A percentile compares a stretch with the other conserved stretches of the same genome.
phyloP scores from a whole-genome alignment of 2,113 vertebrate genomes.

The Lophius piscatorius region DNA sequence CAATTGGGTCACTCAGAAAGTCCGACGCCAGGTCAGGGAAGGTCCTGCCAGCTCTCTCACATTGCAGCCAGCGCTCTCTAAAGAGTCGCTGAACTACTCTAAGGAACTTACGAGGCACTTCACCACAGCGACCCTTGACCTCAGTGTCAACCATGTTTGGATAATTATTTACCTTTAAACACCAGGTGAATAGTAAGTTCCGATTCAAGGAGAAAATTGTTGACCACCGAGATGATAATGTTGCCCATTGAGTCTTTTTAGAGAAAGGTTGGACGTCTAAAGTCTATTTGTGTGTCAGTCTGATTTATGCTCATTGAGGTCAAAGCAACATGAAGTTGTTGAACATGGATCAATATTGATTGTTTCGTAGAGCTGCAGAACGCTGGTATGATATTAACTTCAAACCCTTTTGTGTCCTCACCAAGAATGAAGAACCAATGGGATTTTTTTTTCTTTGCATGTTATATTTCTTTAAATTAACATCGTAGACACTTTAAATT shows the following conservation, averaged over 20 bases:
- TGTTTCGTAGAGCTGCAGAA: background rate
- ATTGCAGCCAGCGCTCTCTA: slow-evolving; percentile 35
- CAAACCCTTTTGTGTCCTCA: too few relatives aligned
- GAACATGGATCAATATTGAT: too few relatives aligned
- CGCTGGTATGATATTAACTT: too few relatives aligned
- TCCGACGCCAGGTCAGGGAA: slow-evolving; percentile 32
- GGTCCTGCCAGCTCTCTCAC: slow-evolving; percentile 41
- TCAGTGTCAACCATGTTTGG: slow-evolving; percentile 53
- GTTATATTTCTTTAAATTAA: too few relatives aligned
- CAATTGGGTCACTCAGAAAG: slow-evolving; percentile 46
- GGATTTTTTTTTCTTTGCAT: too few relatives aligned
- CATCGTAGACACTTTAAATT: too few relatives aligned
- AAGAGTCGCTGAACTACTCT: slow-evolving; percentile 43
- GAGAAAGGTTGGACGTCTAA: slow-evolving; percentile 1
- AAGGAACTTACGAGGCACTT: slow-evolving; percentile 45
- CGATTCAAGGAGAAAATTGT: slow-evolving; percentile 10
- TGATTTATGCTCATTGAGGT: slow-evolving; percentile 3
- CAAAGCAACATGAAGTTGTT: slow-evolving; percentile 7
- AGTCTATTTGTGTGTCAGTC: background rate
- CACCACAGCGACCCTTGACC: slow-evolving; percentile 42
- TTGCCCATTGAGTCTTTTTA: background rate
- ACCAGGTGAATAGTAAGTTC: slow-evolving; percentile 14
- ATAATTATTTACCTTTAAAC: slow-evolving; percentile 52
- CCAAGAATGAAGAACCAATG: too few relatives aligned
- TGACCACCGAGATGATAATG: slow-evolving; percentile 1